These are phyloP conservation scores for Boleophthalmus pectinirostris DNA, from an alignment of 2,113 vertebrate genomes.

Conservation along the genomic window DNA sequence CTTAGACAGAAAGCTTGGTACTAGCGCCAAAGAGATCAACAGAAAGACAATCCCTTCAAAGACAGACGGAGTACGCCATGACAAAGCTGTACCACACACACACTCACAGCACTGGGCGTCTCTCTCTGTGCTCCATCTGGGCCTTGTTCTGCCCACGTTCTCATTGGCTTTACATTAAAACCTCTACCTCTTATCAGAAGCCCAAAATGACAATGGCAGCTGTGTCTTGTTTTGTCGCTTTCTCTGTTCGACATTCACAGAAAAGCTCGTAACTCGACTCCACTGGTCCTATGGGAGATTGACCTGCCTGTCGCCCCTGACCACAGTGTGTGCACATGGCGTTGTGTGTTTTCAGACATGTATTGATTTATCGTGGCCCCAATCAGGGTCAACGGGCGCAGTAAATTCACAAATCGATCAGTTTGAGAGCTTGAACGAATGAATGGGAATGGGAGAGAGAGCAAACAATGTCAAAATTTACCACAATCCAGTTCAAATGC, in stretches of 20 bases:
- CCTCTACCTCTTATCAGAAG: constrained; percentile 27
- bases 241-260: constrained; percentile 11
- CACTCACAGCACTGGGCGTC: constrained; percentile 7
- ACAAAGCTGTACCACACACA: constrained; percentile 27
- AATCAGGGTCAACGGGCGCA: constrained; percentile 49
- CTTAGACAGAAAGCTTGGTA: constrained; percentile 45
- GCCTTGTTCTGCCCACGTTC: constrained; percentile 42
- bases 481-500: constrained; percentile 5
- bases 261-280: constrained; percentile 9
- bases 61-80: constrained; percentile 20
- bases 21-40: constrained; percentile 21
- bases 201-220: constrained; percentile 39
- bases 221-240: constrained; percentile 19
- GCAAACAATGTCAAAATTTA: constrained; percentile 8
- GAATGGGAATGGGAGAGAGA: constrained; percentile 11
- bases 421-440: constrained; percentile 31
- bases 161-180: constrained; percentile 52
- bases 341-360: constrained; percentile 29
- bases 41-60: constrained; percentile 23
- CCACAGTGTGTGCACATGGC: constrained; percentile 14
- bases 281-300: constrained; percentile 22
- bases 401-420: constrained; percentile 58
- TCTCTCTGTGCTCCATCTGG: constrained; percentile 29
- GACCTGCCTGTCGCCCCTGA: constrained; percentile 37
- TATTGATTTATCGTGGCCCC: constrained; percentile 57